Base-by-base conservation (phyloP, 2,113 vertebrate genomes). In the Ovibos moschatus region DNA sequence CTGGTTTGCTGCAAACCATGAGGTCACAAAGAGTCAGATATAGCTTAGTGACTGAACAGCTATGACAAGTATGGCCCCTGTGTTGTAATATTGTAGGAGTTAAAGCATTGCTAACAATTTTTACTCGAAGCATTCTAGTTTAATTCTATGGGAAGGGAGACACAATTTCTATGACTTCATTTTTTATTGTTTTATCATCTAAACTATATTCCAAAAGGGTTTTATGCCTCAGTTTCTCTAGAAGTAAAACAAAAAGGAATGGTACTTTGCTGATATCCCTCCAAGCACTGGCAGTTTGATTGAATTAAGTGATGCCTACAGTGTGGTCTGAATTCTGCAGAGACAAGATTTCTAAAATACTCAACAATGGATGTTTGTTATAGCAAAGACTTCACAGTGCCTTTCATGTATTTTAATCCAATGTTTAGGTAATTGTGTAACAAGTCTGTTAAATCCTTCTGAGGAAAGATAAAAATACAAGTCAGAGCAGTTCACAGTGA, bases 391-490 rank as follows among this genome's bases (percentile, higher is more conserved):
- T 91, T 30, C 43, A 79, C 89, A 95, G 58, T 1, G n/a, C 55
- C 96, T 92, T 92, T 94, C 40, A 36, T 51, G n/a, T 82, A 94
- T 86, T 94, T 93, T 94, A 95, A 93, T 50, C n/a, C 17, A 82
- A 7, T 57, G 30, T 87, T 83, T 95, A 92, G 6, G 15, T 79
- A 71, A 91, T 89, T 97, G 30, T 14, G 86, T 89, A 97, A 78
- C 16, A 30, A 45, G 14, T 76, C 33, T 94, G 36, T 83, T 89
- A 95, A 82, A 91, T 89, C 51, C n/a, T 94, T 88, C 67, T 91
- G 25, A 94, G 21, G 87, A 96, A 95, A 82, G 23, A 76, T 45
- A 82, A 96, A 97, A 96, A 93, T 47, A 43, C 11, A 81, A 74
- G 16, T 79, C 11, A 89, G 33, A 87, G 28, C 27, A 92, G 67